phyloP scores from a whole-genome alignment of 2,888 invertebrate species.

The Ormyrus nitidulus region DNA sequence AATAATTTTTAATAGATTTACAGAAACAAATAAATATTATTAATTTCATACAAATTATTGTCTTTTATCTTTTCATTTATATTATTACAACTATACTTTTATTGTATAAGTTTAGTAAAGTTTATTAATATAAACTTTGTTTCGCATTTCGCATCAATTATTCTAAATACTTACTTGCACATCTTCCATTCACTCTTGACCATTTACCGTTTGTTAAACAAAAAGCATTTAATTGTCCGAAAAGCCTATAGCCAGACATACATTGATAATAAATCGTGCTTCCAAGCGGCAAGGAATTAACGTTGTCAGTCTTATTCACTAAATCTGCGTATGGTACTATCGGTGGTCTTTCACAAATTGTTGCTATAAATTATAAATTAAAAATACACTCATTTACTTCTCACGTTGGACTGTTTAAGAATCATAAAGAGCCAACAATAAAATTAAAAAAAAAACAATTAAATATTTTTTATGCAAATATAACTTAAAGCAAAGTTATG shows the following conservation, averaged over 20 bases:
- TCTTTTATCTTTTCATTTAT: too few relatives aligned
- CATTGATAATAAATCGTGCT: conserved; percentile 75
- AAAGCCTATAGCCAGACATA: conserved; percentile 75
- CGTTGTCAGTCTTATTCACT: conserved; percentile 59
- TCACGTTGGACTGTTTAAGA: too few relatives aligned
- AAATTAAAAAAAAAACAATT: too few relatives aligned
- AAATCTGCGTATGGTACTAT: conserved; percentile 69
- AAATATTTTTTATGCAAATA: too few relatives aligned
- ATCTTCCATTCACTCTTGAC: conserved; percentile 77
- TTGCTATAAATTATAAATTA: conserved; percentile 66
- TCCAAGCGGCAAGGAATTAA: conserved; percentile 70
- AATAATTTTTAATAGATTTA: neutral
- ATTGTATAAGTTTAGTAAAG: too few relatives aligned
- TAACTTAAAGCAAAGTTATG: too few relatives aligned
- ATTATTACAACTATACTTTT: too few relatives aligned
- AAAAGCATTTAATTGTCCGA: conserved; percentile 74
- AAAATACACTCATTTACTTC: too few relatives aligned
- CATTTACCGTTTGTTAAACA: conserved; percentile 77
- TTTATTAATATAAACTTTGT: too few relatives aligned
- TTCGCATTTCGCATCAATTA: too few relatives aligned
- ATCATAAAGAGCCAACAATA: too few relatives aligned
- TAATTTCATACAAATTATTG: too few relatives aligned
- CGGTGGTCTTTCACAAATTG: conserved; percentile 73
- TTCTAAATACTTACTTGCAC: conserved; percentile 73
- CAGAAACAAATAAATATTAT: neutral